These are phyloP conservation scores for Danio kyathit DNA, from an alignment of 2,797 vertebrate species.

Conservation along the genomic window DNA sequence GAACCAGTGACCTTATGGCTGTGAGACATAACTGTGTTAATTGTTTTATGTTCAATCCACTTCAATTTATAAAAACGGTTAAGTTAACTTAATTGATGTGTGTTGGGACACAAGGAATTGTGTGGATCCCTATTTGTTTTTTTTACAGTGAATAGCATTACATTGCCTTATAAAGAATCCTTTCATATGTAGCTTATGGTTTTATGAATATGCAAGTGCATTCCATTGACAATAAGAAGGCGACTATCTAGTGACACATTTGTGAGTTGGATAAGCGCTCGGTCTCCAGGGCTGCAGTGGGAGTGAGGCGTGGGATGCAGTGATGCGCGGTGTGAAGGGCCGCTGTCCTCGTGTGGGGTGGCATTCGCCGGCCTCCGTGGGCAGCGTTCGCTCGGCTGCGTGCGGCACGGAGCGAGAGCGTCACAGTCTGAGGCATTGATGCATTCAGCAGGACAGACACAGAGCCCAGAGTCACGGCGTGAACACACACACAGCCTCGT, in stretches of 20 bases:
- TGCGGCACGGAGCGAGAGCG: constrained; percentile 52
- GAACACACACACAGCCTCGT: constrained; percentile 62
- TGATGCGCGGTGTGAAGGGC: constrained; percentile 25
- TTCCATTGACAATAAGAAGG: constrained; percentile 19
- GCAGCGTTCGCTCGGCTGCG: constrained; percentile 39
- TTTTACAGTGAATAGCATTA: background rate
- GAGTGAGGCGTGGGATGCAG: constrained; percentile 34
- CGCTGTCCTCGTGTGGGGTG: constrained; percentile 52
- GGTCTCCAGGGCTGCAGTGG: constrained; percentile 30
- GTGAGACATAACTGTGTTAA: too few species aligned
- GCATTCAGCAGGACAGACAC: constrained; percentile 19
- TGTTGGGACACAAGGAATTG: too few species aligned
- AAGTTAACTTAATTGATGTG: too few species aligned
- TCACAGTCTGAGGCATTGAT: constrained; percentile 62
- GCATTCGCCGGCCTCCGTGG: constrained; percentile 55
- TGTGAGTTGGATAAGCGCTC: constrained; percentile 10
- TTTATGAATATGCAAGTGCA: constrained; percentile 11
- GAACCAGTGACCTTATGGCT: too few species aligned
- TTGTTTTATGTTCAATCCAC: too few species aligned
- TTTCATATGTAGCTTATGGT: constrained; percentile 3
- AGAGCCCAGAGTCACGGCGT: constrained; percentile 60
- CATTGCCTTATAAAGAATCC: constrained; percentile 9
- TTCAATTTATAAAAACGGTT: too few species aligned
- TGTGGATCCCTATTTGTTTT: too few species aligned
- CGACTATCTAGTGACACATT: constrained; percentile 32